These are phyloP conservation scores for Trachelus troglodyta DNA, from an alignment of 2,888 invertebrate genomes.

Conservation along the genomic window DNA sequence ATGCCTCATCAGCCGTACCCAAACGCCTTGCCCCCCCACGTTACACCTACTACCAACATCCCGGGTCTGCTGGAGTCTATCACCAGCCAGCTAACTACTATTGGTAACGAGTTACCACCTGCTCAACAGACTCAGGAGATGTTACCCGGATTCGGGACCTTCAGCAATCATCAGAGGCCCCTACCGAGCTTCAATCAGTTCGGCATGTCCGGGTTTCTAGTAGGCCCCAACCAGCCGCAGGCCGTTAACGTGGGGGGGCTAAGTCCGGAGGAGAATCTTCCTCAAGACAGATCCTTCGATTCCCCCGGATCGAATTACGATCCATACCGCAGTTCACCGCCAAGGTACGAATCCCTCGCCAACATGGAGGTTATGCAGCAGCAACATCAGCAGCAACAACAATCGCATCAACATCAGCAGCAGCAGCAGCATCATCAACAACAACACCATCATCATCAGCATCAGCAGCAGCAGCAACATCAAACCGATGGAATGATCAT, in stretches of 20 bases:
- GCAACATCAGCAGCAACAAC: conserved; percentile 37
- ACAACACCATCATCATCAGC: conserved; percentile 25
- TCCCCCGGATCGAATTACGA: conserved; percentile 52
- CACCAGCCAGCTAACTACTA: conserved; percentile 78
- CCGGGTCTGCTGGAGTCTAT: conserved; percentile 63
- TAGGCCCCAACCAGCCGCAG: conserved; percentile 69
- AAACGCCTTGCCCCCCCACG: conserved; percentile 89
- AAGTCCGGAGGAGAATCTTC: conserved; percentile 70
- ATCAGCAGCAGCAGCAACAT: not conserved
- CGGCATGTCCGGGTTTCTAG: conserved; percentile 70
- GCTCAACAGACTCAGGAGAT: conserved; percentile 57
- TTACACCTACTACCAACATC: conserved; percentile 75
- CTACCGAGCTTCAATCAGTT: conserved; percentile 77
- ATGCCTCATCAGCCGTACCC: conserved; percentile 74
- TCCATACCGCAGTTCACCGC: conserved; percentile 42
- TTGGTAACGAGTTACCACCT: conserved; percentile 75
- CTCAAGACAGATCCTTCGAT: conserved; percentile 66
- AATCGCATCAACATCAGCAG: conserved; percentile 25
- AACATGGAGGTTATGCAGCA: conserved; percentile 31
- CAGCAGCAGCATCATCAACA: conserved; percentile 33
- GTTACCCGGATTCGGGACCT: conserved; percentile 58
- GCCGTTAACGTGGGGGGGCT: conserved; percentile 85
- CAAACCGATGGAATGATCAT: conserved; percentile 42
- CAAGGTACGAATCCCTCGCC: conserved; percentile 47
- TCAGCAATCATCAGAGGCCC: conserved; percentile 65